A percentile compares a stretch with the other conserved stretches of the same genome.
These are phyloP conservation scores for Columba janthina DNA, from an alignment of 2,113 vertebrate species.

Conservation along the genomic window DNA sequence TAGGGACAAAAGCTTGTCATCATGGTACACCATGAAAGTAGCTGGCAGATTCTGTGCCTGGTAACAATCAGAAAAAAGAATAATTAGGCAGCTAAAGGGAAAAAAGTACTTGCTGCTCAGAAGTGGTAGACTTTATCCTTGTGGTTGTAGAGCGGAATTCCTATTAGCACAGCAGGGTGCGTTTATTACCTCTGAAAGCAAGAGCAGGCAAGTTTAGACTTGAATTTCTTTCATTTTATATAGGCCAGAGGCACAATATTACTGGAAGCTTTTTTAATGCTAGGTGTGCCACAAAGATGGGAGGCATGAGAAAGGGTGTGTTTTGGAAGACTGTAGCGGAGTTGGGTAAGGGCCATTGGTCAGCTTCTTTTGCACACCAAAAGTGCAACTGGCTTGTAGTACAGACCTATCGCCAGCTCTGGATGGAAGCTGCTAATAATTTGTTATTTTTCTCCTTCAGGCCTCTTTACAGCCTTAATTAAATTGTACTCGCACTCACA, in stretches of 20 bases:
- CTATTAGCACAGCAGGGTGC: neutral
- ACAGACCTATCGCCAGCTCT: constrained; percentile 3
- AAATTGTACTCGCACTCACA: neutral
- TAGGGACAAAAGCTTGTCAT: neutral
- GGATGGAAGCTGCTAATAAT: constrained; percentile 25
- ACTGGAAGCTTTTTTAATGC: constrained; percentile 37
- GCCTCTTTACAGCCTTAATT: constrained; percentile 41
- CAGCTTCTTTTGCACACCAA: constrained; percentile 46
- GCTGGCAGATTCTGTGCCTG: neutral
- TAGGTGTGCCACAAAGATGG: constrained; percentile 23
- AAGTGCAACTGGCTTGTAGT: neutral
- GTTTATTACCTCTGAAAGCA: neutral
- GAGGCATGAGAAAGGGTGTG: constrained; percentile 36
- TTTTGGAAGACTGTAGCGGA: neutral
- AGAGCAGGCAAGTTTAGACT: constrained; percentile 34
- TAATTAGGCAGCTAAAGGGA: neutral
- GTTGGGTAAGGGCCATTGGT: neutral
- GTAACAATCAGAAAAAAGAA: neutral
- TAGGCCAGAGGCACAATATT: constrained; percentile 25
- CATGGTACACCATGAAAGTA: neutral
- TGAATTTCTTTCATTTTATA: constrained; percentile 40
- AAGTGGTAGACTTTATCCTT: constrained; percentile 23
- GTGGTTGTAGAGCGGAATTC: neutral
- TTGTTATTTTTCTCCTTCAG: constrained; percentile 37
- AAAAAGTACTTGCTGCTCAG: neutral